Evolutionary conservation across 2,888 invertebrate species (phyloP), one percentile per base, ranked within the genome.

Genomic region (Mechanitis messenoides): DNA sequence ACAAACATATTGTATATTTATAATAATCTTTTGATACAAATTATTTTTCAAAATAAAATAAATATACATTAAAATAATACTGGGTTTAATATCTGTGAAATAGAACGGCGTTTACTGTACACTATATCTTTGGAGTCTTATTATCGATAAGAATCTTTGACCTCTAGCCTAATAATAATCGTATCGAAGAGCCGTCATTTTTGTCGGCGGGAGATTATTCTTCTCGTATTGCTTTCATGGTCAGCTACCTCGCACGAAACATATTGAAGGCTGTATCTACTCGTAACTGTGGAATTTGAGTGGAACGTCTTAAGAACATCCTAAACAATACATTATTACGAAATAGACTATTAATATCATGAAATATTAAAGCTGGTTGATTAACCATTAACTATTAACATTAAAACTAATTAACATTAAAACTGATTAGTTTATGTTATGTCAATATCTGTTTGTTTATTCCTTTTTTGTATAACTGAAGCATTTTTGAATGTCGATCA

Each of bases 81-180:
- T 60, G 56, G 59, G 50, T 68, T 63, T 61, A 61, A 66, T 66
- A 62, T 70, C 64, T 56, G 56, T 62, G 62, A 65, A 67, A 67
- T 67, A 61, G 61, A 67, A 67, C 67, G 70, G 67, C 71, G 66
- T 69, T 69, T 62, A 56, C 64, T 67, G 63, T 65, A 65, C 61
- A 31, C 54, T 55, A 55, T 35, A 60, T 66, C 64, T 64, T 60
- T 63, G 56, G 57, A 60, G 60, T 56, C 62, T 61, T 50, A 62
- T 64, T 67, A 64, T 72, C 78, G 84, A 85, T 85, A 83, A 72
- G 68, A 75, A 85, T 84, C 83, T 80, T 74, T 87, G 81, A 89
- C 87, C 89, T 80, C 70, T 86, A 84, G 76, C 76, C 84, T 72
- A 75, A 76, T 85, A 83, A 85, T 84, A 85, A 82, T 85, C 84